Evolutionary conservation across 2,888 invertebrate genomes (phyloP).

Genomic region (Caenorhabditis japonica): DNA sequence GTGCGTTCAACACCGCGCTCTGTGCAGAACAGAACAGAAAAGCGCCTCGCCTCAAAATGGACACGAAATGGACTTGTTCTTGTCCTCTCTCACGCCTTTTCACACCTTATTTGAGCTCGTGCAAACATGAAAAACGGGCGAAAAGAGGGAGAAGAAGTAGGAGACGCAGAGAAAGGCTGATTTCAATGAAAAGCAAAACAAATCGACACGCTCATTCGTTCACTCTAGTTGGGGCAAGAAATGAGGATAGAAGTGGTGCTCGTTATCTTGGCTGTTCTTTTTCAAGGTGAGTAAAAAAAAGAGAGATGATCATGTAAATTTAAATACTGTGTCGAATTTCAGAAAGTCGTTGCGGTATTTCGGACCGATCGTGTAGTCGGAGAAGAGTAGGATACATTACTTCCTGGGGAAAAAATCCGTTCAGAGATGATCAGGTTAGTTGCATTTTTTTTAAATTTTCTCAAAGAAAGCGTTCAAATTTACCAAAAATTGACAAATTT

Average conservation of each 20-base stretch:
- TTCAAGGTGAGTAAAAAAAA: constrained; percentile 9
- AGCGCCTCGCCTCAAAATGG: constrained; percentile 17
- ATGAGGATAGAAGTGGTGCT: constrained; percentile 13
- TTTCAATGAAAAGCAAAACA: constrained; percentile 4
- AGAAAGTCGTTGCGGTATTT: constrained; percentile 20
- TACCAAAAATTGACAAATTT: neutral
- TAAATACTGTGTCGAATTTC: neutral
- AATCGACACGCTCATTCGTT: constrained; percentile 4
- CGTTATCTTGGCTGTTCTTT: constrained; percentile 15
- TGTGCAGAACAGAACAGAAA: too few relatives aligned
- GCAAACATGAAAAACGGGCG: neutral
- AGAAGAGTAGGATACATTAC: constrained; percentile 76
- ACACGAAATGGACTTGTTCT: constrained; percentile 43
- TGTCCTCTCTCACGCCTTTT: constrained; percentile 15
- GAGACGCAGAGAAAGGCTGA: constrained; percentile 17
- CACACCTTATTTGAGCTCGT: constrained; percentile 44
- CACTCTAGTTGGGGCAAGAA: constrained; percentile 1
- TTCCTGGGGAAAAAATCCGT: constrained; percentile 71
- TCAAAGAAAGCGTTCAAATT: too few relatives aligned
- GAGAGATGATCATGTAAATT: neutral
- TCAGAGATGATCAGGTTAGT: constrained; percentile 69
- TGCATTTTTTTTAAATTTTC: too few relatives aligned
- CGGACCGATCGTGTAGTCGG: constrained; percentile 41
- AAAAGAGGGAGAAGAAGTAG: neutral
- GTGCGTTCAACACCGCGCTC: too few relatives aligned